These are phyloP conservation scores for Falco punctatus DNA, from an alignment of 2,113 vertebrate species.

Conservation along the genomic window DNA sequence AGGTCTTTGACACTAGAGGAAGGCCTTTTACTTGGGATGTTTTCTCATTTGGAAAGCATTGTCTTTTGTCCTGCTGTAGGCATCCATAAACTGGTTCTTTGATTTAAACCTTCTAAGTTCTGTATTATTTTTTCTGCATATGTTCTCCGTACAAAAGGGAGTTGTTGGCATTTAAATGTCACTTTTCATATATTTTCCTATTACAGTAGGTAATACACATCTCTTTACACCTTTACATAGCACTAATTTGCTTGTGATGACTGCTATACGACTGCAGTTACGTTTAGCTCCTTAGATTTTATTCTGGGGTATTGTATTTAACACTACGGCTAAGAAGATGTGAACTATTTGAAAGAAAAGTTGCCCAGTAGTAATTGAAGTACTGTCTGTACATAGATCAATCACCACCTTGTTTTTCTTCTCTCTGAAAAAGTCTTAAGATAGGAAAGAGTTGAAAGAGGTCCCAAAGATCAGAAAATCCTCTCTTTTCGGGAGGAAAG, in stretches of 20 bases:
- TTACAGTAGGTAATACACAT: background rate
- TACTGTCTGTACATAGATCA: background rate
- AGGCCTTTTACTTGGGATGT: background rate
- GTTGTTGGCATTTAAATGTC: background rate
- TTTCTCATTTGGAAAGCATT: background rate
- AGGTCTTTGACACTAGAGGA: background rate
- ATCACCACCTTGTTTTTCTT: background rate
- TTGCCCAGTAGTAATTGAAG: background rate
- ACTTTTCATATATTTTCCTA: background rate
- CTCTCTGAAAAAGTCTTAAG: background rate
- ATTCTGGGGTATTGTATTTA: background rate
- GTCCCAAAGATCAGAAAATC: background rate
- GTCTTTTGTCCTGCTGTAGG: background rate
- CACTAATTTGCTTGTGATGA: background rate
- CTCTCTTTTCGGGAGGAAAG: background rate
- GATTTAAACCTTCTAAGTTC: background rate
- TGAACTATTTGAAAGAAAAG: background rate
- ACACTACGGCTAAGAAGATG: background rate
- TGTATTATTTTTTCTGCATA: background rate
- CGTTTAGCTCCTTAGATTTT: background rate
- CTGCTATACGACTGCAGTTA: background rate
- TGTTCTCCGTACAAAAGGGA: background rate
- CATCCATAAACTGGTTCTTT: background rate
- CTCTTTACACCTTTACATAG: background rate
- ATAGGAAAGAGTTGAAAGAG: background rate